A percentile compares a stretch with the other conserved stretches of the same genome.
These are phyloP conservation scores for Panthera leo DNA, from an alignment of 2,113 vertebrate genomes.

Conservation along the genomic window DNA sequence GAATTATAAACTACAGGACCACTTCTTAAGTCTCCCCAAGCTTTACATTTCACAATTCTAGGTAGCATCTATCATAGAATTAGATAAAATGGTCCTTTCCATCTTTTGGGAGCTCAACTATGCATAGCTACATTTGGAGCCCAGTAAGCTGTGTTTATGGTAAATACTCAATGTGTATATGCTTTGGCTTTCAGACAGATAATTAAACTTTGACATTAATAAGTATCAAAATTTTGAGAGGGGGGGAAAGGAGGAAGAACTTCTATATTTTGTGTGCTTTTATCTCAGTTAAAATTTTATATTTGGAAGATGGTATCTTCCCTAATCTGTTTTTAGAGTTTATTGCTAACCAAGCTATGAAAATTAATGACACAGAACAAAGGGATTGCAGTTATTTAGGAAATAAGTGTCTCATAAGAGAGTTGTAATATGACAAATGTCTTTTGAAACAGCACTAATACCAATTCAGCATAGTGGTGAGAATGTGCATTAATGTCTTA, in stretches of 20 bases:
- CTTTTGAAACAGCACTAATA: not conserved
- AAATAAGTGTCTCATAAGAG: not conserved
- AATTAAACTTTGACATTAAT: not conserved
- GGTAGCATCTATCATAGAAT: not conserved
- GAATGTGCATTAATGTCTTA: not conserved
- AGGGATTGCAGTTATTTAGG: not conserved
- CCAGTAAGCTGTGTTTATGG: not conserved
- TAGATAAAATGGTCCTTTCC: not conserved
- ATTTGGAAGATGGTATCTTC: not conserved
- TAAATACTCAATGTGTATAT: not conserved
- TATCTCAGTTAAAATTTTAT: not conserved
- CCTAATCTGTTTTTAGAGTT: not conserved
- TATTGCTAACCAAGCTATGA: not conserved
- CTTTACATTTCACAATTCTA: not conserved
- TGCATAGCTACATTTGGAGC: not conserved
- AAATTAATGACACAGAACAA: conserved; percentile 1
- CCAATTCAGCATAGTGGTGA: not conserved
- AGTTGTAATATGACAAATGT: conserved; percentile 12
- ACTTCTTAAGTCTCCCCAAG: not conserved
- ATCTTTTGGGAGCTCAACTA: not conserved
- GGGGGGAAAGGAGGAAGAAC: no score
- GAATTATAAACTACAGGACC: not conserved
- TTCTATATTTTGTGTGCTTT: not conserved
- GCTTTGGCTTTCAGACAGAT: not conserved
- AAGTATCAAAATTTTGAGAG: not conserved